Percentiles rank a stretch among this genome's conserved stretches.
Evolutionary conservation across 2,797 vertebrate genomes (phyloP).

Genomic region (Crocodylus rhombifer): DNA sequence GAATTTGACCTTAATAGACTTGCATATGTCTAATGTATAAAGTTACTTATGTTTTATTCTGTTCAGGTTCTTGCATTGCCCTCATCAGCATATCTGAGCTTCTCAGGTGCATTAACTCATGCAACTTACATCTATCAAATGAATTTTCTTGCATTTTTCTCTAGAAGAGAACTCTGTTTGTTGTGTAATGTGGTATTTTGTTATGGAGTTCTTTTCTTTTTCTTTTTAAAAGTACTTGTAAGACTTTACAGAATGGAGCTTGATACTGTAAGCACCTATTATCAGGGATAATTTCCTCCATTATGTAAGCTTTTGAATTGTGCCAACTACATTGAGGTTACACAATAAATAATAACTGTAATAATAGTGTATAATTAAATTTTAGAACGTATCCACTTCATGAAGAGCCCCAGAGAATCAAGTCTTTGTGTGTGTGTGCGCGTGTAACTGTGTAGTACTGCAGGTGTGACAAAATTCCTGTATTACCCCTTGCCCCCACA

Average conservation of each 20-base stretch:
- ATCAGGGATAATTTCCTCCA: not conserved
- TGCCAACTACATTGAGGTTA: not conserved
- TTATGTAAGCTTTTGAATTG: not conserved
- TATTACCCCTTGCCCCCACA: not conserved
- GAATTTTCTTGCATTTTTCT: not conserved
- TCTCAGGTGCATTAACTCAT: accelerated
- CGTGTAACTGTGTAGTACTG: not conserved
- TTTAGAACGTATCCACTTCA: not conserved
- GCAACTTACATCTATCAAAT: not conserved
- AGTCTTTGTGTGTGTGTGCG: not conserved
- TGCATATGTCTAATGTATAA: too few species aligned
- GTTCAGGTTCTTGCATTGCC: not conserved
- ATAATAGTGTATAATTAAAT: not conserved
- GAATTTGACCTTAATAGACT: too few species aligned
- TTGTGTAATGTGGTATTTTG: not conserved
- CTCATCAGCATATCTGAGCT: not conserved
- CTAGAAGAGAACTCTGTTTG: not conserved
- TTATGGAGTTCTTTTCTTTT: not conserved
- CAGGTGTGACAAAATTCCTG: not conserved
- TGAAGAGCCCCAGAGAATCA: not conserved
- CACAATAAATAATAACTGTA: not conserved
- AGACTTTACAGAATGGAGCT: not conserved
- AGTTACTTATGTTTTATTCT: not conserved
- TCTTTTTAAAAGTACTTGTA: accelerated
- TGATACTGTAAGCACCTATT: not conserved